Conservation (phyloP, 2,113 vertebrate species). For the Periophthalmus modestus region DNA sequence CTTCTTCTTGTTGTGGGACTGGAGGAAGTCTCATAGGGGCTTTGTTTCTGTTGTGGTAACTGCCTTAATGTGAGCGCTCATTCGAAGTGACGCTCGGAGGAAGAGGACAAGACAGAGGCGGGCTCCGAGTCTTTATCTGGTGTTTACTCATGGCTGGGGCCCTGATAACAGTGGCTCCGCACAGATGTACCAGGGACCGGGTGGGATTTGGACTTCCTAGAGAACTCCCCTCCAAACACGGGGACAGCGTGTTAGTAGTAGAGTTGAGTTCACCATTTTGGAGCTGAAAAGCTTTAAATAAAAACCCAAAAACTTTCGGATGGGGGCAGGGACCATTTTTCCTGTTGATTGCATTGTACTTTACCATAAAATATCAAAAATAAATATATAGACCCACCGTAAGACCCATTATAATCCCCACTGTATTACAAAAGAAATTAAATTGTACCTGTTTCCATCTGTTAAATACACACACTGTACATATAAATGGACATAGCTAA, state of each 20-base stretch:
- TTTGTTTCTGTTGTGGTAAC: constrained; percentile 61
- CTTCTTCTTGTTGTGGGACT: constrained; percentile 33
- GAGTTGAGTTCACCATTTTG: background rate
- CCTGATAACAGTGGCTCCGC: constrained; percentile 51
- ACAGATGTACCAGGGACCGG: constrained; percentile 8
- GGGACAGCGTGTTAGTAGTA: too few relatives aligned
- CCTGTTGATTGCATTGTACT: too few relatives aligned
- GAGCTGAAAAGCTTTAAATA: too few relatives aligned
- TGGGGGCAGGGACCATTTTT: too few relatives aligned
- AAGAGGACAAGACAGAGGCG: constrained; percentile 70
- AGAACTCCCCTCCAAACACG: background rate
- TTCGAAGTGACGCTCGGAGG: constrained; percentile 68
- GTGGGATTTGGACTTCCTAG: constrained; percentile 8
- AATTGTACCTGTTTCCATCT: too few relatives aligned
- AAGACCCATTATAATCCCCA: too few relatives aligned
- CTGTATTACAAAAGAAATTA: too few relatives aligned
- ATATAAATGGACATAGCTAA: too few relatives aligned
- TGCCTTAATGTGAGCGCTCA: constrained; percentile 67
- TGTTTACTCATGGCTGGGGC: constrained; percentile 67
- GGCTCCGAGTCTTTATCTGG: constrained; percentile 62
- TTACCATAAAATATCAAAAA: too few relatives aligned
- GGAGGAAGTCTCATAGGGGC: constrained; percentile 65
- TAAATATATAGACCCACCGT: too few relatives aligned
- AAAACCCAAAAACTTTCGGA: too few relatives aligned
- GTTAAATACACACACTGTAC: too few relatives aligned